phyloP scores from a whole-genome alignment of 1,140 invertebrate species.

The Leptestheria dahalacensis region DNA sequence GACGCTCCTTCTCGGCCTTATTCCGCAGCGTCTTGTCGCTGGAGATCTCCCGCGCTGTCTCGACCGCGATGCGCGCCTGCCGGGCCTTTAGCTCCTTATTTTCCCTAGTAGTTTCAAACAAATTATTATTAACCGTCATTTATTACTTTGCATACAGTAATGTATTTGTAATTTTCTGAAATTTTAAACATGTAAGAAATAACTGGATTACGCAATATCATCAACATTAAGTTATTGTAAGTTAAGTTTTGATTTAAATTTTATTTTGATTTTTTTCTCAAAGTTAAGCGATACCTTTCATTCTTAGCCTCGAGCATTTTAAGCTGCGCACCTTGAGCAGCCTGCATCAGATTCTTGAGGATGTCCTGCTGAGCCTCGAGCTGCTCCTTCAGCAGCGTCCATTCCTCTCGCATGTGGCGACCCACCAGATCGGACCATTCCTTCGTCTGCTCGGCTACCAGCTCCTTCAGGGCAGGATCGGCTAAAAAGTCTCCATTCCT shows the following conservation, averaged over 20 bases:
- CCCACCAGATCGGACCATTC: slow-evolving; percentile 88
- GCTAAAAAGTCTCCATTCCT: slow-evolving; percentile 64
- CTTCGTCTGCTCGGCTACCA: slow-evolving; percentile 75
- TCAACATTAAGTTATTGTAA: no score
- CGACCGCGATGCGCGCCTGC: slow-evolving; percentile 91
- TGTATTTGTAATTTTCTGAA: no score
- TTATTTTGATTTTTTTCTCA: no score
- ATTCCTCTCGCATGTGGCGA: slow-evolving; percentile 79
- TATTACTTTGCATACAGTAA: neutral
- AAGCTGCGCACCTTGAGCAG: slow-evolving; percentile 69
- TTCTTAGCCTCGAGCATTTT: slow-evolving; percentile 80
- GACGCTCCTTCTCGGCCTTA: slow-evolving; percentile 89
- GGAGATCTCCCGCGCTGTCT: slow-evolving; percentile 86
- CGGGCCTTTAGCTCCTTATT: slow-evolving; percentile 89
- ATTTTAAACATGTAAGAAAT: no score
- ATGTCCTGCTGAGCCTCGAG: slow-evolving; percentile 69
- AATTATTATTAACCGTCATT: neutral
- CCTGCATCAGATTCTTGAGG: slow-evolving; percentile 68
- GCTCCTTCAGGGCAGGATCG: slow-evolving; percentile 57
- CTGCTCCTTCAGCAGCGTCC: slow-evolving; percentile 65
- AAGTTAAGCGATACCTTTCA: slow-evolving; percentile 49
- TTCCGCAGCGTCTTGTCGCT: slow-evolving; percentile 94
- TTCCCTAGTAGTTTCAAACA: slow-evolving; percentile 44
- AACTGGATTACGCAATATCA: no score
- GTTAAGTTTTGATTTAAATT: no score